Evolutionary conservation across 2,888 invertebrate species (phyloP).

Genomic region (Gryllus longicercus): DNA sequence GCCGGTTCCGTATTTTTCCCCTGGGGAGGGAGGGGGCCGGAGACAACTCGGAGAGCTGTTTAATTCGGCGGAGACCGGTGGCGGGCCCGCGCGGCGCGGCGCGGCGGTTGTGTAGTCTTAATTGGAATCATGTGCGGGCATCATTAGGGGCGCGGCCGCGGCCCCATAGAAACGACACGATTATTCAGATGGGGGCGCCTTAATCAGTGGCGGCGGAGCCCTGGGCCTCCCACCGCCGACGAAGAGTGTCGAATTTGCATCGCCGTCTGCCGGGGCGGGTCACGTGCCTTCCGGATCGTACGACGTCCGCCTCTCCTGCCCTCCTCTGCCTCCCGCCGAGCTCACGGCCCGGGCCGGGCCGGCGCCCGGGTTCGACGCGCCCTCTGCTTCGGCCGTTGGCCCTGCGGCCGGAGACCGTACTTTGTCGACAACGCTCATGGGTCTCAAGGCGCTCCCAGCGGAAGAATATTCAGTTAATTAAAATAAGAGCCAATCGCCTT

Average conservation of each 20-base stretch:
- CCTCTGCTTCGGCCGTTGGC: too few relatives aligned
- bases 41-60: neutral
- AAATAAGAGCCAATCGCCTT: too few relatives aligned
- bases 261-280: too few relatives aligned
- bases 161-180: constrained; percentile 5
- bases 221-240: too few relatives aligned
- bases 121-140: constrained; percentile 17
- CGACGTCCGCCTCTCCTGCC: neutral
- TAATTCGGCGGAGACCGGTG: constrained; percentile 8
- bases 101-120: constrained; percentile 2
- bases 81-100: neutral
- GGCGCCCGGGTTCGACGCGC: too few relatives aligned
- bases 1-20: neutral
- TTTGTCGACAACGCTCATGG: too few relatives aligned
- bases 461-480: too few relatives aligned
- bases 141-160: constrained; percentile 1
- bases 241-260: too few relatives aligned
- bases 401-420: too few relatives aligned
- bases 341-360: too few relatives aligned
- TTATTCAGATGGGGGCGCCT: constrained; percentile 4
- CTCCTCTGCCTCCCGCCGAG: neutral
- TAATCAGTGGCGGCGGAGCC: neutral
- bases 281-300: too few relatives aligned
- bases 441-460: too few relatives aligned
- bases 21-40: neutral